Percentiles rank a stretch among this genome's conserved stretches.
Conservation (phyloP, 1,140 invertebrate species). For the Rhagoletis zephyria region DNA sequence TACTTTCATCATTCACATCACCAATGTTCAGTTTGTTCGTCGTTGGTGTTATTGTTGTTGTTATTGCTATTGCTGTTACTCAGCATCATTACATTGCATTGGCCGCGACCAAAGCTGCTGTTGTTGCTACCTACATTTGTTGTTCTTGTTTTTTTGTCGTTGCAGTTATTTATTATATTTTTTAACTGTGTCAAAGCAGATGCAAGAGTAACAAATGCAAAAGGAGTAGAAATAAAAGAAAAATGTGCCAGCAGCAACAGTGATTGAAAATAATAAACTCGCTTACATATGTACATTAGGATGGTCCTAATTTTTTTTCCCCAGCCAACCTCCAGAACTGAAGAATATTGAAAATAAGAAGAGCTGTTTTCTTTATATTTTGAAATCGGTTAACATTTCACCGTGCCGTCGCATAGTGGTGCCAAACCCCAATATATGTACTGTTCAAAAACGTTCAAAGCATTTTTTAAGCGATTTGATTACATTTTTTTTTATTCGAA, state of each 20-base stretch:
- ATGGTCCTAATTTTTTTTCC: too few species aligned
- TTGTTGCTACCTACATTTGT: neutral
- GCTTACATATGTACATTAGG: neutral
- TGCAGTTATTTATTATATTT: slow-evolving; percentile 26
- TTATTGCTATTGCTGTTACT: neutral
- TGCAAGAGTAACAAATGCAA: too few species aligned
- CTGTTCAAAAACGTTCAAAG: too few species aligned
- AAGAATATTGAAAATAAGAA: too few species aligned
- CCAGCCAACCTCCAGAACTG: too few species aligned
- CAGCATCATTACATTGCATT: neutral
- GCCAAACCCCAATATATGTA: too few species aligned
- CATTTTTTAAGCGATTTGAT: too few species aligned
- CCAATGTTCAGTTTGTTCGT: neutral
- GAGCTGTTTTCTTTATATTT: too few species aligned
- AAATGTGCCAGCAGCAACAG: neutral
- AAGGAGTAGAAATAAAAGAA: neutral
- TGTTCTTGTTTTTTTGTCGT: neutral
- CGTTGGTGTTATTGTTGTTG: neutral
- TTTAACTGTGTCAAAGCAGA: slow-evolving; percentile 34
- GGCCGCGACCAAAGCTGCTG: neutral
- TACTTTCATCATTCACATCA: slow-evolving; percentile 40
- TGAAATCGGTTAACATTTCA: too few species aligned
- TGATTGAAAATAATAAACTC: slow-evolving; percentile 14
- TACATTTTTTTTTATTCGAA: too few species aligned
- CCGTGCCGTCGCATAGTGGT: too few species aligned